Conservation (phyloP, 2,113 vertebrate species). For the Elephas maximus region DNA sequence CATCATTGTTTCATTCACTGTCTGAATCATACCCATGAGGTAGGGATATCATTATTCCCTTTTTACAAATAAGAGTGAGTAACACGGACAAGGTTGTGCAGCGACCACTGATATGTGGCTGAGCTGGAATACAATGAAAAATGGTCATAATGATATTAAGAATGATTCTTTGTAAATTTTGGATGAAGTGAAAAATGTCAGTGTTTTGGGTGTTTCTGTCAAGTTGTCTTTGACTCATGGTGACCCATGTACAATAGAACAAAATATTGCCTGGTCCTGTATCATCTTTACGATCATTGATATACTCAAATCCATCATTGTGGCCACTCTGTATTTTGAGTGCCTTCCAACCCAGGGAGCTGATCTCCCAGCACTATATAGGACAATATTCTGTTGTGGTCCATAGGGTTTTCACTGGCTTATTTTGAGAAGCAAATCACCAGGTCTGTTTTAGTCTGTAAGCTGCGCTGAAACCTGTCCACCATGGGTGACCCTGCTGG, state of each 20-base stretch:
- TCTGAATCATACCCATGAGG: neutral
- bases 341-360: neutral
- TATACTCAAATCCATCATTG: neutral
- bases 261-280: no score
- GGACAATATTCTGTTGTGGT: neutral
- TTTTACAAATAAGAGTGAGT: neutral
- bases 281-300: no score
- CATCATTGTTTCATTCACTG: neutral
- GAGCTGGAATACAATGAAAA: neutral
- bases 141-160: neutral
- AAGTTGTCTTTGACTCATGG: neutral
- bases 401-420: neutral
- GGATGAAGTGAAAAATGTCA: constrained; percentile 39
- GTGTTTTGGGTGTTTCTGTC: neutral
- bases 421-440: neutral
- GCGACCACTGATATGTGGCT: neutral
- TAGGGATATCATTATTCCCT: neutral
- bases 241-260: neutral
- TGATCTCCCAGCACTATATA: neutral
- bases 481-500: neutral
- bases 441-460: neutral
- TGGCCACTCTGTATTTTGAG: neutral
- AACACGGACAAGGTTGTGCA: neutral
- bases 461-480: neutral
- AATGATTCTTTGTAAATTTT: neutral